phyloP scores from a whole-genome alignment of 2,113 vertebrate genomes.

The Lagenorhynchus albirostris region DNA sequence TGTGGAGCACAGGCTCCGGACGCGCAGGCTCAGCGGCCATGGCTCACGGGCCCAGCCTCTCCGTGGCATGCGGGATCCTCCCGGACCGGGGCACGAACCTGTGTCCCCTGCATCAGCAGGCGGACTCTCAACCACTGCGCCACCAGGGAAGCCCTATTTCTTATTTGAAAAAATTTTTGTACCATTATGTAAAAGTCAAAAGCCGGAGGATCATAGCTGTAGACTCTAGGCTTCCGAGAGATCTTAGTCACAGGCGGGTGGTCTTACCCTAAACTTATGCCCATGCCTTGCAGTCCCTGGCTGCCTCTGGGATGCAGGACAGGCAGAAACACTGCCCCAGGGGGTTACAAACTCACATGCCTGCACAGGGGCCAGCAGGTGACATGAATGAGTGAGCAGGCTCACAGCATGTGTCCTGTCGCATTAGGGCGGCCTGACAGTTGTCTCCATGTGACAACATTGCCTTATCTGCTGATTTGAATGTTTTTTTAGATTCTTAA shows the following conservation, averaged over 20 bases:
- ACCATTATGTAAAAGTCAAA: neutral
- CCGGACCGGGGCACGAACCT: no score
- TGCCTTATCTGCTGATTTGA: neutral
- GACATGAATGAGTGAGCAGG: neutral
- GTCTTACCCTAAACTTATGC: neutral
- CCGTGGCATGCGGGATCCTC: no score
- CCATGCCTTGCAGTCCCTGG: neutral
- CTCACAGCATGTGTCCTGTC: neutral
- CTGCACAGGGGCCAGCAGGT: neutral
- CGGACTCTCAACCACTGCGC: no score
- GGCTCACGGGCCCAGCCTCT: no score
- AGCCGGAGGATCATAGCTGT: neutral
- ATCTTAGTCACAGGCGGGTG: neutral
- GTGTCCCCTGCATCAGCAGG: no score
- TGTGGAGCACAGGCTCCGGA: no score
- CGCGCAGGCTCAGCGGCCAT: no score
- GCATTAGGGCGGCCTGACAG: neutral
- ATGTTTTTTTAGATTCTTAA: neutral
- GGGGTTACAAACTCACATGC: neutral
- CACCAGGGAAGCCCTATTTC: neutral
- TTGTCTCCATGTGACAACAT: neutral
- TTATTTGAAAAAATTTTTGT: neutral
- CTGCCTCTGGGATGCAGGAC: neutral
- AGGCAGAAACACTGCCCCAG: neutral
- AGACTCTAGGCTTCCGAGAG: neutral